Evolutionary conservation across 2,888 invertebrate species (phyloP).

Genomic region (Xestia xanthographa): DNA sequence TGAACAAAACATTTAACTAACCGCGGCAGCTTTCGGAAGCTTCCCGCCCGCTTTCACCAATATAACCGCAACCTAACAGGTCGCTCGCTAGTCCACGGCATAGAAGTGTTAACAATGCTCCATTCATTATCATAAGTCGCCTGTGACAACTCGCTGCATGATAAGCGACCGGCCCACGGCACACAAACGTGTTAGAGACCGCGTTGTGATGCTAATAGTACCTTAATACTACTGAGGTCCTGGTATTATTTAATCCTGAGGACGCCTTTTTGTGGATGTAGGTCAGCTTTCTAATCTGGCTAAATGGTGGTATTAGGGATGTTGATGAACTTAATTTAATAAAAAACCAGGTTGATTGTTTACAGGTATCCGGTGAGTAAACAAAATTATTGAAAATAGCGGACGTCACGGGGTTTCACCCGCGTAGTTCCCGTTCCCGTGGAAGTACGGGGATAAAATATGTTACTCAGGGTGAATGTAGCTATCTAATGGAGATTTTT

Average conservation of each 20-base stretch:
- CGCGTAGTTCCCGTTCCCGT: no score
- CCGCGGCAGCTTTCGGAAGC: background rate
- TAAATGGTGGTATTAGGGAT: background rate
- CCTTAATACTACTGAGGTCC: background rate
- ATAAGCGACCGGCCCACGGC: slow-evolving; percentile 47
- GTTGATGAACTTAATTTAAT: background rate
- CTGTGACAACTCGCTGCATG: slow-evolving; percentile 51
- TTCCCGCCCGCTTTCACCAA: background rate
- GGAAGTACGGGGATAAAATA: no score
- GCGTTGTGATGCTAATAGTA: slow-evolving; percentile 41
- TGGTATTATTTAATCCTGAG: slow-evolving; percentile 14
- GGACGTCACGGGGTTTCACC: no score
- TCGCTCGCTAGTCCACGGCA: background rate
- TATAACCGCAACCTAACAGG: slow-evolving; percentile 24
- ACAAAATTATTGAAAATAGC: no score
- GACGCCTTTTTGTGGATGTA: background rate
- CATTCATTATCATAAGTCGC: slow-evolving; percentile 59
- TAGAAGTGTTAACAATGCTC: slow-evolving; percentile 54
- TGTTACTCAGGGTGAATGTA: no score
- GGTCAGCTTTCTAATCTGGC: background rate
- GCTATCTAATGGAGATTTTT: no score
- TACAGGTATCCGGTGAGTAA: background rate
- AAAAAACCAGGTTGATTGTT: background rate
- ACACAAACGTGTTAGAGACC: slow-evolving; percentile 20
- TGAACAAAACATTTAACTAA: background rate